These are phyloP conservation scores for Cacatua alba DNA, from an alignment of 2,113 vertebrate species.

Conservation along the genomic window DNA sequence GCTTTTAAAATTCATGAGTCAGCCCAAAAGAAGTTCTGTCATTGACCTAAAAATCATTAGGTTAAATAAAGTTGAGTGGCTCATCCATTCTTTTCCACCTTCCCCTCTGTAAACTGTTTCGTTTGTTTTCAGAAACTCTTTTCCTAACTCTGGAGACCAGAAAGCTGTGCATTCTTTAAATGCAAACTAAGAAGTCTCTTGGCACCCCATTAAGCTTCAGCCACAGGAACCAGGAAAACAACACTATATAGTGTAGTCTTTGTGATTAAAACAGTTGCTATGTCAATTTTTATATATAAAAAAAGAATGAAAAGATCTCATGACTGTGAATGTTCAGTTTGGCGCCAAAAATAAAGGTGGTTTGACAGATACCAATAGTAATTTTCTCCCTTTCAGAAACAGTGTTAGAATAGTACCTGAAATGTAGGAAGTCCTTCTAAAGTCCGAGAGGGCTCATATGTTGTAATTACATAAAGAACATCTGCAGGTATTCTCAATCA, in stretches of 20 bases:
- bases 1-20: background rate
- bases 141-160: background rate
- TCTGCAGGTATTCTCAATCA: background rate
- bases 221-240: background rate
- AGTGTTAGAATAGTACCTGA: background rate
- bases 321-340: background rate
- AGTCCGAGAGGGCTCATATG: background rate
- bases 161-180: background rate
- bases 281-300: background rate
- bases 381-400: background rate
- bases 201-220: background rate
- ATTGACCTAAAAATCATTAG: conserved; percentile 37
- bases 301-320: background rate
- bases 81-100: background rate
- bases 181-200: background rate
- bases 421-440: background rate
- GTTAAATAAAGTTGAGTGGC: background rate
- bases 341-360: background rate
- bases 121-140: background rate
- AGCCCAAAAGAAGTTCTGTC: background rate
- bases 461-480: background rate
- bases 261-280: background rate
- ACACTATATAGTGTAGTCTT: background rate
- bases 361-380: background rate
- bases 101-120: background rate